Percentiles rank a stretch among this genome's conserved stretches.
Conservation (phyloP, 2,113 vertebrate species). For the Dicerorhinus sumatrensis region DNA sequence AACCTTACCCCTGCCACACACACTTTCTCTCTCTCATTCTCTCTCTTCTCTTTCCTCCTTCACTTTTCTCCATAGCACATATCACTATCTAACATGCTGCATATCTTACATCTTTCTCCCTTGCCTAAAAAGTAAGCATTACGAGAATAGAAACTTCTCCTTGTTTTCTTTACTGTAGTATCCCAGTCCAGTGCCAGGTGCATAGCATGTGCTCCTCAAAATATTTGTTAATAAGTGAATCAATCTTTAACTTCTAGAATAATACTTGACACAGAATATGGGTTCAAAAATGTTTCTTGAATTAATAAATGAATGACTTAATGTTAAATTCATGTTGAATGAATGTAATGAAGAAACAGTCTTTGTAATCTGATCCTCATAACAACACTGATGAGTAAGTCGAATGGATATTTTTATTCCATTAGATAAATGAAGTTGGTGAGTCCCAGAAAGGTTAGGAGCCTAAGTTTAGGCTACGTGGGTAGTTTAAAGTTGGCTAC, state of each 20-base stretch:
- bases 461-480: constrained; percentile 49
- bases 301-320: constrained; percentile 22
- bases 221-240: constrained; percentile 46
- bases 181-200: neutral
- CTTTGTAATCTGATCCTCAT: constrained; percentile 39
- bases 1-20: neutral
- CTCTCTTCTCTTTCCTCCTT: neutral
- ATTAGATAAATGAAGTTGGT: constrained; percentile 38
- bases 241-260: constrained; percentile 34
- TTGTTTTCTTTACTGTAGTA: constrained; percentile 1
- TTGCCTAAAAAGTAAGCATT: neutral
- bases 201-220: neutral
- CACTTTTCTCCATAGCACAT: neutral
- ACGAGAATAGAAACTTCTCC: neutral
- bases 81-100: neutral
- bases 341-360: constrained; percentile 46
- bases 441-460: constrained; percentile 1
- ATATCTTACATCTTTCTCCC: neutral
- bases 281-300: constrained; percentile 42
- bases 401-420: constrained; percentile 31
- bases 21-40: neutral
- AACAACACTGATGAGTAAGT: neutral
- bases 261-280: constrained; percentile 39
- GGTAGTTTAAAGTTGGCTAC: constrained; percentile 17
- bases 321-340: constrained; percentile 53